Evolutionary conservation across 2,113 vertebrate species (phyloP), one percentile per base, ranked within the genome.

Genomic region (Megatriorchis doriae): DNA sequence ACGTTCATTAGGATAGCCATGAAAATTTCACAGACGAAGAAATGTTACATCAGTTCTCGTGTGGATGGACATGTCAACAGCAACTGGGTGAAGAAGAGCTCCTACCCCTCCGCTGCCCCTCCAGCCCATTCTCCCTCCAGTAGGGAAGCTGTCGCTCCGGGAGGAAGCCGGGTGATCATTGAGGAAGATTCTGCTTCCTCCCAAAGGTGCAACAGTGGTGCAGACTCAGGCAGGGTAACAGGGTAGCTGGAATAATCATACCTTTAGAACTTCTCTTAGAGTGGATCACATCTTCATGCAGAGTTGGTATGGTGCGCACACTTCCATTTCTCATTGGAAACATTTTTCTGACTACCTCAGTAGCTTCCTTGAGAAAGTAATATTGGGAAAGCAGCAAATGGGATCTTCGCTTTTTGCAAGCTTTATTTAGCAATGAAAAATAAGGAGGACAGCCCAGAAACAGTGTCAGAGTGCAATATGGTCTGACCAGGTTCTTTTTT

Each of bases 61-160:
- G 8, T 43, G 14, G 31, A 61, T 36, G 58, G n/a, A 31, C 18
- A 14, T 9, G 22, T 38, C 73, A 79, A 52, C 10, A 75, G 38
- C 62, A 85, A 31, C 7, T 14, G 32, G 18, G 50, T 66, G 31
- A 83, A 79, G 53, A 88, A 52, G 32, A 59, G 5, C 15, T 58
- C 34, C 34, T 43, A 11, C 11, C 15, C n/a, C 13, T 45, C 16
- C 38, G 14, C 17, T 27, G 11, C 8, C 36, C 16, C 16, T 81
- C 36, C 45, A 73, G 17, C 2, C n/a, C 31, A 18, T 62, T 74
- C 27, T 59, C 71, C 31, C 36, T 81, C 29, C 32, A 36, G 27
- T 1, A 58, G 21, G 3, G 23, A 10, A 43, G 11, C 2, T 77
- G 6, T 27, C 2, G 1, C 22, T 47, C 61, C 8, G 16, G 25